Conservation (phyloP, 1,140 invertebrate genomes). For the Lepidurus apus region DNA sequence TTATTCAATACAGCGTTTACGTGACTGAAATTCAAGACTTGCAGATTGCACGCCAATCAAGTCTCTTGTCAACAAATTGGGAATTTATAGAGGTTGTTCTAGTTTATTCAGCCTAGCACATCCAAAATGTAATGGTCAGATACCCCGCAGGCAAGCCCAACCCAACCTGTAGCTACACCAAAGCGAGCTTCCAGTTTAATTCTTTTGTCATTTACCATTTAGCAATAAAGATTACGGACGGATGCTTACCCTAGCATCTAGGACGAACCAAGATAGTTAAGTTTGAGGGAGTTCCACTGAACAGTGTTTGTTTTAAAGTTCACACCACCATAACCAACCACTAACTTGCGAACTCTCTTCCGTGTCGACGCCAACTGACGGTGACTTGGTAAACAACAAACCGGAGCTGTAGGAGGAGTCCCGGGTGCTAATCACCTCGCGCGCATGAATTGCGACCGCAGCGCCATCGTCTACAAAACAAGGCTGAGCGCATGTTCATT, state of each 20-base stretch:
- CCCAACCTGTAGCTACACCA: constrained; percentile 13
- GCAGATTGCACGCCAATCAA: no score
- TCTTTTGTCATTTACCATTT: background rate
- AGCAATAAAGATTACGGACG: background rate
- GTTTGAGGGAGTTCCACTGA: background rate
- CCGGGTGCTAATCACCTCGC: background rate
- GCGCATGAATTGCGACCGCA: background rate
- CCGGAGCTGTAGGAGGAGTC: background rate
- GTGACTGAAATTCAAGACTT: no score
- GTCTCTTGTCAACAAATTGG: no score
- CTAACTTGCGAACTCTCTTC: background rate
- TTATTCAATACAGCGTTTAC: no score
- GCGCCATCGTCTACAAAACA: background rate
- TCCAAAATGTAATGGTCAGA: background rate
- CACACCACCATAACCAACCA: background rate
- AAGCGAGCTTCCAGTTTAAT: background rate
- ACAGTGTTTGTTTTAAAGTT: background rate
- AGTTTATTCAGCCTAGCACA: background rate
- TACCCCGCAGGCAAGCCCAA: background rate
- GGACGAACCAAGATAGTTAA: background rate
- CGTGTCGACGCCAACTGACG: constrained; percentile 10
- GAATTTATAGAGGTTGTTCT: no score
- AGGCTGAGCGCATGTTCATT: background rate
- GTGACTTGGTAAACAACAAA: background rate
- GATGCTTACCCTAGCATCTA: constrained; percentile 9